These are phyloP conservation scores for Lymantria monacha DNA, from an alignment of 2,888 invertebrate genomes.

Conservation along the genomic window DNA sequence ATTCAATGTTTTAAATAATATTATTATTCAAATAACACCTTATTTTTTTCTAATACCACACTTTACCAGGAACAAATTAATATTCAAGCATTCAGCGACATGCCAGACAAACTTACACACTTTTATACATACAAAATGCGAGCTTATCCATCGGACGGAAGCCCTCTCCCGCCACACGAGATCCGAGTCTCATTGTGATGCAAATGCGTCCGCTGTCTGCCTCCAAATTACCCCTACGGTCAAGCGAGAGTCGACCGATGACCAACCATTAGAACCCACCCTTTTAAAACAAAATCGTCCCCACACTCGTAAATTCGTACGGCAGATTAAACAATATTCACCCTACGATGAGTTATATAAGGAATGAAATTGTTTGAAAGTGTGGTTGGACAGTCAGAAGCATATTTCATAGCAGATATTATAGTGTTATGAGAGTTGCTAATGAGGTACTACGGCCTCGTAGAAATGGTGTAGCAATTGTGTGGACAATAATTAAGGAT, in stretches of 20 bases:
- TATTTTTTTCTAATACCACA: neutral
- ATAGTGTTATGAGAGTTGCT: slow-evolving; percentile 73
- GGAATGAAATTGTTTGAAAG: slow-evolving; percentile 41
- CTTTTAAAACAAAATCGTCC: slow-evolving; percentile 69
- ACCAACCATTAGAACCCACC: slow-evolving; percentile 76
- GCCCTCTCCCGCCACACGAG: slow-evolving; percentile 54
- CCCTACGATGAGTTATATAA: slow-evolving; percentile 41
- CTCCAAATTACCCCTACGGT: slow-evolving; percentile 79
- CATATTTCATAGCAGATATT: slow-evolving; percentile 76
- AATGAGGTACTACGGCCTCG: slow-evolving; percentile 65
- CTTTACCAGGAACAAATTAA: slow-evolving; percentile 52
- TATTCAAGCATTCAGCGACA: slow-evolving; percentile 61
- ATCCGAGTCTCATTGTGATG: slow-evolving; percentile 77
- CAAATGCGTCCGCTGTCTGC: slow-evolving; percentile 80
- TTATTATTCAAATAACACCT: neutral
- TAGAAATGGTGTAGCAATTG: slow-evolving; percentile 67
- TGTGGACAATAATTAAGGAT: slow-evolving; percentile 73
- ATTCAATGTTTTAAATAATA: neutral
- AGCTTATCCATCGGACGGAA: slow-evolving; percentile 72
- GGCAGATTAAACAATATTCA: slow-evolving; percentile 42
- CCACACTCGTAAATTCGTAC: slow-evolving; percentile 39
- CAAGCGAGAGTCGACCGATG: slow-evolving; percentile 71
- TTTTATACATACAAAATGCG: slow-evolving; percentile 64
- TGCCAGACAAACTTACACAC: slow-evolving; percentile 54
- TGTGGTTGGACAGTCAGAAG: slow-evolving; percentile 45